Evolutionary conservation across 2,888 invertebrate species (phyloP).

Genomic region (Drosophila dives): DNA sequence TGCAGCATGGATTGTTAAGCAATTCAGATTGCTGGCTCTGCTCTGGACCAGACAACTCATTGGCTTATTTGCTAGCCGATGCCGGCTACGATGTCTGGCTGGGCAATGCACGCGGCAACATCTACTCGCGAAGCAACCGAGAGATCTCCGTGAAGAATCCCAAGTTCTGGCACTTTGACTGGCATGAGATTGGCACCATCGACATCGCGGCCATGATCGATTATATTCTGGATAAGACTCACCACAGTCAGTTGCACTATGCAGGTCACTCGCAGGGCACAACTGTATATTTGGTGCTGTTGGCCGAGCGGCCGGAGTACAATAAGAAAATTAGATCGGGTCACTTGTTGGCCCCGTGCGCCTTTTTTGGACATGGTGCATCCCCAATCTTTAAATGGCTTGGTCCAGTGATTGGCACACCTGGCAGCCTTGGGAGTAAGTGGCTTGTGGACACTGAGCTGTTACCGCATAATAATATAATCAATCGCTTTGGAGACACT

Average conservation of each 20-base stretch:
- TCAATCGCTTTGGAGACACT: slow-evolving; percentile 73
- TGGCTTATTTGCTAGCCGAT: slow-evolving; percentile 82
- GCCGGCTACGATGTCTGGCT: slow-evolving; percentile 84
- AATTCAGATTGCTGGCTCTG: slow-evolving; percentile 81
- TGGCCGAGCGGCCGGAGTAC: slow-evolving; percentile 75
- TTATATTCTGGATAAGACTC: slow-evolving; percentile 66
- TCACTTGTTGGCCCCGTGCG: slow-evolving; percentile 82
- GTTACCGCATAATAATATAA: slow-evolving; percentile 67
- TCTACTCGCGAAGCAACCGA: slow-evolving; percentile 78
- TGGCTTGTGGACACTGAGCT: slow-evolving; percentile 69
- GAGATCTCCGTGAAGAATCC: slow-evolving; percentile 75
- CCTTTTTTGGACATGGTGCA: slow-evolving; percentile 86
- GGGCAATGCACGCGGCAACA: slow-evolving; percentile 83
- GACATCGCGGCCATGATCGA: slow-evolving; percentile 82
- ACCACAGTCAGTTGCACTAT: slow-evolving; percentile 69
- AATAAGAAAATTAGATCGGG: slow-evolving; percentile 79
- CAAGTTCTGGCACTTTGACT: slow-evolving; percentile 87
- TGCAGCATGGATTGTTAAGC: slow-evolving; percentile 86
- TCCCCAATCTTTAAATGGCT: slow-evolving; percentile 84
- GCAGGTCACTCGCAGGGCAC: slow-evolving; percentile 83
- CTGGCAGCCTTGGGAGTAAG: slow-evolving; percentile 70
- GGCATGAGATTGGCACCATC: slow-evolving; percentile 94
- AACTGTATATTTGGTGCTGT: slow-evolving; percentile 73
- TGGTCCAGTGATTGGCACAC: slow-evolving; percentile 80
- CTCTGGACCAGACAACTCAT: slow-evolving; percentile 74